phyloP scores from a whole-genome alignment of 2,113 vertebrate genomes.

The Albula goreensis region DNA sequence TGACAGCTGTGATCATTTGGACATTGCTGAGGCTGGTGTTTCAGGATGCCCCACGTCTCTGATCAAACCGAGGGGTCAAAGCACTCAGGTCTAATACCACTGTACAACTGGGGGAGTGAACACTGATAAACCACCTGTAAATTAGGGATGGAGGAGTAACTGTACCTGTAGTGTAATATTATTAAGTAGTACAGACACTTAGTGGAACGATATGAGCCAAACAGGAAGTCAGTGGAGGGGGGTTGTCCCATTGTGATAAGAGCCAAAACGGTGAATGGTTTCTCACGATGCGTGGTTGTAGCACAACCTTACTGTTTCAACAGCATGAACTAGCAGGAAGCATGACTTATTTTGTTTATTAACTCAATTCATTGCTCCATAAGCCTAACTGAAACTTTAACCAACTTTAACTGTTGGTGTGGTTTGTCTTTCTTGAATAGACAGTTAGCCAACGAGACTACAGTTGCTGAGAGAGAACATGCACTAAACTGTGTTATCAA shows the following conservation, averaged over 20 bases:
- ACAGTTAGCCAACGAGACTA: too few species aligned
- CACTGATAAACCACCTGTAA: too few species aligned
- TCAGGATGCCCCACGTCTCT: neutral
- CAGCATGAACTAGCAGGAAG: neutral
- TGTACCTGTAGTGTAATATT: neutral
- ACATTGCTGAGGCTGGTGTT: neutral
- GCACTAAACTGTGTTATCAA: too few species aligned
- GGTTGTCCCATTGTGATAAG: constrained; percentile 2
- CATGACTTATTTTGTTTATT: neutral
- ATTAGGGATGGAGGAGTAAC: too few species aligned
- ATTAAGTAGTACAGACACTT: neutral
- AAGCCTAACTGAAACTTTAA: neutral
- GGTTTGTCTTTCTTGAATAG: too few species aligned
- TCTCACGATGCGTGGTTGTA: neutral
- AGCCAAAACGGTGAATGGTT: neutral
- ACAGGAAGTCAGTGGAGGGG: neutral
- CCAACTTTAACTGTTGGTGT: too few species aligned
- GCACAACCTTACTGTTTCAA: neutral
- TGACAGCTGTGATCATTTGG: neutral
- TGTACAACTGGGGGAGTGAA: neutral
- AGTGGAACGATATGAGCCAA: neutral
- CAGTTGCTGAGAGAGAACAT: too few species aligned
- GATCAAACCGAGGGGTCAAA: neutral
- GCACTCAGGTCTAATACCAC: neutral
- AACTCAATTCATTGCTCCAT: neutral